Percentiles rank a stretch among this genome's conserved stretches.
phyloP scores from a whole-genome alignment of 1,140 invertebrate species.

The Sitobion miscanthi region DNA sequence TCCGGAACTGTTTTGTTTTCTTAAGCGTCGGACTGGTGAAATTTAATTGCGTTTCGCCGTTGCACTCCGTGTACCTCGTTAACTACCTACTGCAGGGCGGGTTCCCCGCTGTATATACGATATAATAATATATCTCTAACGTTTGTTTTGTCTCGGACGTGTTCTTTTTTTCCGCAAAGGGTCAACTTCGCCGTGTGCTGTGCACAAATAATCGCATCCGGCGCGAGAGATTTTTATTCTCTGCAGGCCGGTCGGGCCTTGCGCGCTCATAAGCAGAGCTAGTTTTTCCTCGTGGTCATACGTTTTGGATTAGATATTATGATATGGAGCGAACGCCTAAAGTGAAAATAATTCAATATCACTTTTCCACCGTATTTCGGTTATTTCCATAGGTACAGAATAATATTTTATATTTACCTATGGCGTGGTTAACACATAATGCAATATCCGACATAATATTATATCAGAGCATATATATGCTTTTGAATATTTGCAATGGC shows the following conservation, averaged over 20 bases:
- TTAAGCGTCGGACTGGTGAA: not conserved
- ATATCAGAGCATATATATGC: not conserved
- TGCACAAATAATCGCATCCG: not conserved
- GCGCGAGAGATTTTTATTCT: not conserved
- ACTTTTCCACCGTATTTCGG: not conserved
- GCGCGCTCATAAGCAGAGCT: too few relatives aligned
- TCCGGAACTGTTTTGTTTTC: not conserved
- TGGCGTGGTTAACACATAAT: not conserved
- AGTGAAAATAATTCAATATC: not conserved
- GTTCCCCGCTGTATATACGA: not conserved
- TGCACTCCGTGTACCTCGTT: not conserved
- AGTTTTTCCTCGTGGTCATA: not conserved
- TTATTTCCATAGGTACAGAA: not conserved
- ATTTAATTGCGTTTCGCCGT: constrained; percentile 12
- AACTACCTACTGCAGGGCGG: not conserved
- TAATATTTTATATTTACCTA: not conserved
- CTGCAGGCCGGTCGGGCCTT: too few relatives aligned
- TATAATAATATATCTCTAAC: not conserved
- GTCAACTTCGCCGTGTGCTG: not conserved
- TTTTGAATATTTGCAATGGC: not conserved
- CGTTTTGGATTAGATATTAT: not conserved
- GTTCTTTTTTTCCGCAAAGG: not conserved
- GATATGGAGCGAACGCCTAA: not conserved
- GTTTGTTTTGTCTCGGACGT: not conserved
- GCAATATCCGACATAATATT: not conserved